phyloP scores from a whole-genome alignment of 2,888 invertebrate genomes.

The Cybosia mesomella region DNA sequence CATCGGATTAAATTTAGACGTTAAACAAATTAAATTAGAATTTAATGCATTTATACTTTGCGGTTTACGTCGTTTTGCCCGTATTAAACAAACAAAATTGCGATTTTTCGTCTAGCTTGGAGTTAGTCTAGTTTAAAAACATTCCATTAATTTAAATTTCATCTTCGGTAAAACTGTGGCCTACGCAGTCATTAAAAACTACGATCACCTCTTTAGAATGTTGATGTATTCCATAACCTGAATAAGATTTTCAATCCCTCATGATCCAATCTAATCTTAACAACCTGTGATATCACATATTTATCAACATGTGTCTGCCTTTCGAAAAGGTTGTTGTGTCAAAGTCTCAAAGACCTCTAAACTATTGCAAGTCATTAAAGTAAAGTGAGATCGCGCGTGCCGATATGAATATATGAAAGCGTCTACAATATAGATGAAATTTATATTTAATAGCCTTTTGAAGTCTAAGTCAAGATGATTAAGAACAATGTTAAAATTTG shows the following conservation, averaged over 20 bases:
- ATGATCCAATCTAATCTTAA: too few species aligned
- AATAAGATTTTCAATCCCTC: too few species aligned
- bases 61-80: too few species aligned
- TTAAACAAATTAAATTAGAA: neutral
- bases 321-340: slow-evolving; percentile 15
- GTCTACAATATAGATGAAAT: slow-evolving; percentile 6
- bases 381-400: slow-evolving; percentile 38
- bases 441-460: neutral
- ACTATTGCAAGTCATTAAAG: slow-evolving; percentile 24
- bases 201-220: too few species aligned
- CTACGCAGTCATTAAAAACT: too few species aligned
- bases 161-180: too few species aligned
- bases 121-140: too few species aligned
- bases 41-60: too few species aligned
- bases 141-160: too few species aligned
- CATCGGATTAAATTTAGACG: neutral
- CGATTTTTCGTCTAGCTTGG: too few species aligned
- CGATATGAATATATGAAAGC: slow-evolving; percentile 32
- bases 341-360: slow-evolving; percentile 18
- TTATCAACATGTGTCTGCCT: neutral
- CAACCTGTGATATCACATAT: neutral
- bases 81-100: too few species aligned
- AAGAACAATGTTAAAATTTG: neutral
- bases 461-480: neutral
- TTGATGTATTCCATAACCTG: too few species aligned